Conservation (phyloP, 2,113 vertebrate species). For the Tautogolabrus adspersus region DNA sequence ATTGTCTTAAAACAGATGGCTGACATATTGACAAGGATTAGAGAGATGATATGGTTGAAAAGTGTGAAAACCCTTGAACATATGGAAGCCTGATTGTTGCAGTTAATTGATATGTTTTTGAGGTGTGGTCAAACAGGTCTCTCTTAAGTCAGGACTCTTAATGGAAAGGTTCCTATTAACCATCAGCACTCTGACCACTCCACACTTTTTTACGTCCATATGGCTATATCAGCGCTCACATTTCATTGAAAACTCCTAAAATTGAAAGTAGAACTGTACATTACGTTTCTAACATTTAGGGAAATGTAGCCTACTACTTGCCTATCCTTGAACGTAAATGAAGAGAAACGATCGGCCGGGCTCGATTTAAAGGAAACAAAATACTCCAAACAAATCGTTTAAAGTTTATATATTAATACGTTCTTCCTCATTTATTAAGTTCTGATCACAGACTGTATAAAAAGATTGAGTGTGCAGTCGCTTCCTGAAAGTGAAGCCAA, state of each 20-base stretch:
- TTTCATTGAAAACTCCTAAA: background rate
- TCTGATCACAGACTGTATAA: no score
- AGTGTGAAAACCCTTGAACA: constrained; percentile 71
- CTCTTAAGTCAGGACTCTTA: background rate
- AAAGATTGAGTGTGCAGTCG: no score
- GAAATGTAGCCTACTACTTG: no score
- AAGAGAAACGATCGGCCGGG: no score
- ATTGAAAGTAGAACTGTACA: background rate
- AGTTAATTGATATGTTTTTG: constrained; percentile 47
- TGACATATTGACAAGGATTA: constrained; percentile 73
- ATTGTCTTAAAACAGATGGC: constrained; percentile 79
- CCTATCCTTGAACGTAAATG: no score
- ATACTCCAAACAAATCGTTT: no score
- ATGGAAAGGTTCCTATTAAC: background rate
- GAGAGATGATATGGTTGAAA: constrained; percentile 70
- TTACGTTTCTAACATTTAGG: no score
- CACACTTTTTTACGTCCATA: background rate
- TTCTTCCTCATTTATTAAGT: no score
- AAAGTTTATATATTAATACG: no score
- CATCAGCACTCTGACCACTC: background rate
- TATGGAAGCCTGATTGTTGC: constrained; percentile 67
- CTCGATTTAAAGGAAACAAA: no score
- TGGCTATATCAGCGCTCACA: background rate
- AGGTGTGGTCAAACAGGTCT: constrained; percentile 67
- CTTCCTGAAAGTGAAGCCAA: no score